phyloP scores from a whole-genome alignment of 2,797 vertebrate genomes.

The Chromobotia macracanthus region DNA sequence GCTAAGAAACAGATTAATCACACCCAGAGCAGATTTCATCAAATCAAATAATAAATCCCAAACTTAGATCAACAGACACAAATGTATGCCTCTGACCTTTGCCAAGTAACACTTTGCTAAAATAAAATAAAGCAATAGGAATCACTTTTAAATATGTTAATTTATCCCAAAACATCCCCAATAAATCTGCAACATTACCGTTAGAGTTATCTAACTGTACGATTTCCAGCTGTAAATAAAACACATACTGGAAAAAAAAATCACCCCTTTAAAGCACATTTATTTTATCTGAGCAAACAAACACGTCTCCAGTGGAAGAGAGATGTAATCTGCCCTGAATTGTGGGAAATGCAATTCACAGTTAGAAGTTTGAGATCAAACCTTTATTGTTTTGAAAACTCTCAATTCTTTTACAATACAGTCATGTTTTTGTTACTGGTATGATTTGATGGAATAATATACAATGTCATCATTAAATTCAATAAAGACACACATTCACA shows the following conservation, averaged over 20 bases:
- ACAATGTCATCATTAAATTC: conserved; percentile 87
- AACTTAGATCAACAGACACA: not conserved
- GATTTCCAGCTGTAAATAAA: too few species aligned
- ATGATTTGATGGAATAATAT: conserved; percentile 93
- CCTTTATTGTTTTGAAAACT: conserved; percentile 99
- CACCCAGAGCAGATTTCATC: too few species aligned
- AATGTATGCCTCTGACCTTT: not conserved
- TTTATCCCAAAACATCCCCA: too few species aligned
- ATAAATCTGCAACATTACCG: not conserved
- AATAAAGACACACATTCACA: conserved; percentile 93
- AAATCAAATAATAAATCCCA: not conserved
- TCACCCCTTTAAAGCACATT: not conserved
- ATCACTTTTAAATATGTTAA: too few species aligned
- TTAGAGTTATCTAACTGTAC: too few species aligned
- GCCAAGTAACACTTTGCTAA: not conserved
- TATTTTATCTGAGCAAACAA: not conserved
- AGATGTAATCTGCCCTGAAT: not conserved
- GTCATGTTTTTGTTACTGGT: conserved; percentile 94
- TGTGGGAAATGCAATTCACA: conserved; percentile 27
- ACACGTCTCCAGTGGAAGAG: not conserved
- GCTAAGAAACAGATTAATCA: too few species aligned
- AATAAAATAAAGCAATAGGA: not conserved
- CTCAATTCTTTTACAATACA: conserved; percentile 99
- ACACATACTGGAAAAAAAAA: not conserved
- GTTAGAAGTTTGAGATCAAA: conserved; percentile 83